These are phyloP conservation scores for Glossophaga mutica DNA, from an alignment of 2,797 vertebrate genomes.

Conservation along the genomic window DNA sequence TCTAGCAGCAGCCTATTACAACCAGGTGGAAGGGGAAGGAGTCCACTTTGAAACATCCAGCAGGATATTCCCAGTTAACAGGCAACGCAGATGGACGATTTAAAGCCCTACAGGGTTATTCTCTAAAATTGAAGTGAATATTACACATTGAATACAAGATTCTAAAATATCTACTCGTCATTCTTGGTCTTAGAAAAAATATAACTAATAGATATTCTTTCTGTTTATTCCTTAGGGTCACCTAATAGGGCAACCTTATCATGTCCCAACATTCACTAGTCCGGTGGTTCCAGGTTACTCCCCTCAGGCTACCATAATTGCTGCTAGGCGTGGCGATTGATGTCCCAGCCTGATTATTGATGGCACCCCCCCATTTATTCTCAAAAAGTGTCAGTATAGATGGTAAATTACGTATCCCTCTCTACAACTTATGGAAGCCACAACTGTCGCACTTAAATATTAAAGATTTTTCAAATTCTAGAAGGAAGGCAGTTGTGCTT, in stretches of 20 bases:
- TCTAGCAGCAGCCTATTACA: neutral
- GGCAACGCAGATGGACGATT: neutral
- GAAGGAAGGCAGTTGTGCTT: neutral
- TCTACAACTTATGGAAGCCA: neutral
- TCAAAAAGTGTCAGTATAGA: neutral
- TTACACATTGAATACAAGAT: neutral
- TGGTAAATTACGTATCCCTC: neutral
- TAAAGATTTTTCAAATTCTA: neutral
- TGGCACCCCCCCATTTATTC: neutral
- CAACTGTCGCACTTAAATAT: neutral
- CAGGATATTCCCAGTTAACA: neutral
- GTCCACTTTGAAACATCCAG: neutral
- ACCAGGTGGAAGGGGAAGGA: neutral
- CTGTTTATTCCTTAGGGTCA: neutral
- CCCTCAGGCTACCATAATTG: neutral
- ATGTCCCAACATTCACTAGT: neutral
- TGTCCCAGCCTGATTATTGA: neutral
- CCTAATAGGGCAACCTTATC: neutral
- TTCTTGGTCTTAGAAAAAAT: neutral
- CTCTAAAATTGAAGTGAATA: neutral
- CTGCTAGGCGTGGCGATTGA: neutral
- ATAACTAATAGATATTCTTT: neutral
- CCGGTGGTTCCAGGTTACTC: neutral
- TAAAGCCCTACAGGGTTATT: neutral
- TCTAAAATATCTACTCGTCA: neutral